These are phyloP conservation scores for Colletes gigas DNA, from an alignment of 1,140 invertebrate species.

Conservation along the genomic window DNA sequence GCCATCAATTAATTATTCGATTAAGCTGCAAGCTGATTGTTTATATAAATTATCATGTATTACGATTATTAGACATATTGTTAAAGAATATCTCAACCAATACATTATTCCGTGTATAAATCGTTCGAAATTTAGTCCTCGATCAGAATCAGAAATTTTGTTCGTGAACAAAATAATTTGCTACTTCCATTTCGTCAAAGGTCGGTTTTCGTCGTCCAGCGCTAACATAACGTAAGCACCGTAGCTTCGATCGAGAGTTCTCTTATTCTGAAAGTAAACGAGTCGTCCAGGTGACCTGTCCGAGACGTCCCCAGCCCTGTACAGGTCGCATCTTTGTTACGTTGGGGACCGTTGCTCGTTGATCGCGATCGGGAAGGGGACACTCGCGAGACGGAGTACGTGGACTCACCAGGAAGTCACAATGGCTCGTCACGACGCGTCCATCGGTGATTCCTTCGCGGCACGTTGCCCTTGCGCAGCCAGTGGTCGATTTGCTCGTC, in stretches of 20 bases:
- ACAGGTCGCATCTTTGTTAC: not conserved
- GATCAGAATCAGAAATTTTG: too few relatives aligned
- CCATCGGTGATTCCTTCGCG: conserved; percentile 21
- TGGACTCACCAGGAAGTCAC: conserved; percentile 56
- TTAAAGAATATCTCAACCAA: not conserved
- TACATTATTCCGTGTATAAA: not conserved
- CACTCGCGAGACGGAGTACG: conserved; percentile 32
- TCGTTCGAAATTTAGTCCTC: not conserved
- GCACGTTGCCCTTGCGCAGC: conserved; percentile 4
- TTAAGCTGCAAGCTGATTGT: not conserved
- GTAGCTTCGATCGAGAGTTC: not conserved
- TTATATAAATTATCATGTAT: not conserved
- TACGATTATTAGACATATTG: not conserved
- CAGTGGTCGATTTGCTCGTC: conserved; percentile 13
- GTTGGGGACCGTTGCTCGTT: not conserved
- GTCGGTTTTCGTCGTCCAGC: not conserved
- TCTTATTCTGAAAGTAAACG: too few relatives aligned
- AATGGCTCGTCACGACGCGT: not conserved
- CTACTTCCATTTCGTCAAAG: too few relatives aligned
- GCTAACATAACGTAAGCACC: conserved; percentile 27
- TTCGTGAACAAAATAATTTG: too few relatives aligned
- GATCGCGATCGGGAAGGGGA: not conserved
- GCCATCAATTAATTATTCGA: too few relatives aligned
- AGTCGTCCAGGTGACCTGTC: too few relatives aligned
- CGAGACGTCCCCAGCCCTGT: too few relatives aligned